Conservation (phyloP, 2,797 vertebrate species). For the Sparus aurata region DNA sequence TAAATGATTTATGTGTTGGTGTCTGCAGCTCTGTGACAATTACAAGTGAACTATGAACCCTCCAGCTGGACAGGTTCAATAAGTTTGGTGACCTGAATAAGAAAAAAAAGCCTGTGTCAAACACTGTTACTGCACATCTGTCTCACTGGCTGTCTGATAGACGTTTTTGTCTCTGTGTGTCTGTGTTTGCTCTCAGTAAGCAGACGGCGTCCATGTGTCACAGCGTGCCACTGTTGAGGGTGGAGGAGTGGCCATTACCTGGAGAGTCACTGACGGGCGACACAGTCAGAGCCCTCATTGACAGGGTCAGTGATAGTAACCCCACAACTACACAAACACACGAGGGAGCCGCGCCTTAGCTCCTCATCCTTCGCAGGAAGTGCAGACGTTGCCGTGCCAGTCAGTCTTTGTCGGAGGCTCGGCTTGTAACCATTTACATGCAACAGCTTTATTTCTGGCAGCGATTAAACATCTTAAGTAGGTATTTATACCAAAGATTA, state of each 20-base stretch:
- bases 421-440: no score
- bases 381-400: no score
- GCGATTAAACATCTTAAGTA: no score
- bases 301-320: conserved; percentile 87
- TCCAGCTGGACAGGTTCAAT: conserved; percentile 46
- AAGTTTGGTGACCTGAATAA: conserved; percentile 9
- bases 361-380: no score
- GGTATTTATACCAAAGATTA: no score
- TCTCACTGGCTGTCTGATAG: conserved; percentile 4
- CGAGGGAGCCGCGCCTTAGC: not conserved
- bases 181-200: conserved; percentile 79
- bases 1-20: conserved; percentile 58
- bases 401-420: no score
- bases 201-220: conserved; percentile 86
- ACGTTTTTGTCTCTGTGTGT: conserved; percentile 36
- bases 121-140: not conserved
- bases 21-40: conserved; percentile 57
- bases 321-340: not conserved
- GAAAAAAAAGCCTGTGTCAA: not conserved
- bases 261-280: conserved; percentile 91
- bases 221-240: conserved; percentile 89
- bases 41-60: conserved; percentile 49
- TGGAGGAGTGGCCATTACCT: conserved; percentile 93
- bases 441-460: no score
- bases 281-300: conserved; percentile 89